These are phyloP conservation scores for Nasonovia ribisnigri DNA, from an alignment of 2,888 invertebrate species.

Conservation along the genomic window DNA sequence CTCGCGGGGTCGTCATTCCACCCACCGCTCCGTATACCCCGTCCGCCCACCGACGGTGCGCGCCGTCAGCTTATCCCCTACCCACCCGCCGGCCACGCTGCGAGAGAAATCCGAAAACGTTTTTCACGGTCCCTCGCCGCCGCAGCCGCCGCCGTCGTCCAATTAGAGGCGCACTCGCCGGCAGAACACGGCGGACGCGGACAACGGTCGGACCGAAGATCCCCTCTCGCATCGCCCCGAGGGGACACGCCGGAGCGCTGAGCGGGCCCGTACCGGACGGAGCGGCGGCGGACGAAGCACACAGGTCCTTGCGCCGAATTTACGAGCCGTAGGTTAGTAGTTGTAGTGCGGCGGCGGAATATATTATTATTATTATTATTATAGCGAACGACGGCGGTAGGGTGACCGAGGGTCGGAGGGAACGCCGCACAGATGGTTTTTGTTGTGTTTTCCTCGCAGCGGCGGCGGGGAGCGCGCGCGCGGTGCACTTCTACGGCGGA, in stretches of 20 bases:
- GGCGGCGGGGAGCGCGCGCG: conserved; percentile 14
- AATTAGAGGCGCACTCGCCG: conserved; percentile 40
- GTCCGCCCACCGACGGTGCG: background rate
- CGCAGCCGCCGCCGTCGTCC: conserved; percentile 36
- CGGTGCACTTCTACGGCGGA: background rate
- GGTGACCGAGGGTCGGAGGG: background rate
- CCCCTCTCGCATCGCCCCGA: conserved; percentile 36
- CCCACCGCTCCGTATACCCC: background rate
- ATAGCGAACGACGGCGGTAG: background rate
- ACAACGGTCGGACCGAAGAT: conserved; percentile 1
- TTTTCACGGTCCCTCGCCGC: conserved; percentile 35
- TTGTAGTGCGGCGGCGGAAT: conserved; percentile 9
- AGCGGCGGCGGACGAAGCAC: background rate
- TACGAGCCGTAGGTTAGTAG: conserved; percentile 63
- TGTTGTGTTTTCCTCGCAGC: conserved; percentile 49
- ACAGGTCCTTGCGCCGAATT: conserved; percentile 55
- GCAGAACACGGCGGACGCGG: background rate
- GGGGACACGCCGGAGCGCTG: conserved; percentile 16
- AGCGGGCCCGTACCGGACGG: background rate
- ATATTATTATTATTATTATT: conserved; percentile 14
- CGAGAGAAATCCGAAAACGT: conserved; percentile 46
- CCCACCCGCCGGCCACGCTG: background rate
- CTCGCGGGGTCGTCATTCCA: conserved; percentile 4
- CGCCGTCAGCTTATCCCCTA: background rate
- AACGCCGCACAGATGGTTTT: conserved; percentile 58